Conservation (phyloP, 2,888 invertebrate species). For the Sarcophaga variegata region DNA sequence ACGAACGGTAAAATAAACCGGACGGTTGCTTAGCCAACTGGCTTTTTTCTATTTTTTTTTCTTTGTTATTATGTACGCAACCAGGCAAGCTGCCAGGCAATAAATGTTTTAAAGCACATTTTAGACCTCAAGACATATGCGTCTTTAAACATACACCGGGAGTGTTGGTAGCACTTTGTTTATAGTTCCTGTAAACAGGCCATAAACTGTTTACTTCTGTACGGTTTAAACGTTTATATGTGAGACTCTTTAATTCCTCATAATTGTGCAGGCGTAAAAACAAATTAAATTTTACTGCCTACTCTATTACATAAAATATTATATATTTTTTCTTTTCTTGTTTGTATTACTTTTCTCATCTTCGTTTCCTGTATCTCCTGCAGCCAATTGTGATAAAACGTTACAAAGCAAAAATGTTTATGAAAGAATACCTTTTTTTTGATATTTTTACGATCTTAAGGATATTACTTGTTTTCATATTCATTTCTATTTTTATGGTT, state of each 20-base stretch:
- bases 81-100: background rate
- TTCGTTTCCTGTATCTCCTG: background rate
- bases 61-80: background rate
- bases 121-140: constrained; percentile 40
- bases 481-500: constrained; percentile 37
- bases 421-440: constrained; percentile 7
- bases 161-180: constrained; percentile 1
- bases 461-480: constrained; percentile 29
- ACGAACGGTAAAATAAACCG: constrained; percentile 29
- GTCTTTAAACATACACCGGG: constrained; percentile 9
- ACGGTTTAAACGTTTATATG: background rate
- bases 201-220: constrained; percentile 49
- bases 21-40: background rate
- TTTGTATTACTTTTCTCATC: constrained; percentile 33
- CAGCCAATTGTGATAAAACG: constrained; percentile 7
- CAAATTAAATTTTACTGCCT: constrained; percentile 55
- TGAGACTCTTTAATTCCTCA: constrained; percentile 33
- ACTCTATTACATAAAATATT: constrained; percentile 50
- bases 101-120: constrained; percentile 11
- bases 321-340: constrained; percentile 27
- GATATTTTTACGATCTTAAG: constrained; percentile 45
- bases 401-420: constrained; percentile 5
- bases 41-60: background rate
- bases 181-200: constrained; percentile 45
- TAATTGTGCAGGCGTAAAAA: constrained; percentile 50